A percentile compares a stretch with the other conserved stretches of the same genome.
Evolutionary conservation across 2,113 vertebrate genomes (phyloP).

Genomic region (Syrmaticus mikado): DNA sequence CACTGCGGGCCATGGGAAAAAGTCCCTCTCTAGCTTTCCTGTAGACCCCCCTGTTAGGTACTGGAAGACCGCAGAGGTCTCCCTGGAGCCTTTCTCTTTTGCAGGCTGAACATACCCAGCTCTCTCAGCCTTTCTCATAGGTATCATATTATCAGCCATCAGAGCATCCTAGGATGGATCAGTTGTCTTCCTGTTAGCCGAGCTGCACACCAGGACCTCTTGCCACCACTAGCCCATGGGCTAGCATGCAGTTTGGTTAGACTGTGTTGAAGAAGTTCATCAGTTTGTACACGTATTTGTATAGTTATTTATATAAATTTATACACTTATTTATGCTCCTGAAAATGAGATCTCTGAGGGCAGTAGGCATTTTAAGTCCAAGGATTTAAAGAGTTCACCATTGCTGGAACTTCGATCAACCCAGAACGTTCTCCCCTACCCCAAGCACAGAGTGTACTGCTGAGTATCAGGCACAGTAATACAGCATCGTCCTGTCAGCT

Average conservation of each 20-base stretch:
- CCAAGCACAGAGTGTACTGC: accelerated
- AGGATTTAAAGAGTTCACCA: neutral
- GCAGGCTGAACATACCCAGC: neutral
- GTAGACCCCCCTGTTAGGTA: neutral
- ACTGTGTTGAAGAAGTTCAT: neutral
- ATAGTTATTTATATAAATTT: neutral
- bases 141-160: neutral
- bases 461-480: neutral
- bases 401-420: neutral
- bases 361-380: neutral
- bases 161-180: neutral
- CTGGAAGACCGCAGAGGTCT: neutral
- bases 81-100: neutral
- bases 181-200: accelerated
- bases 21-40: neutral
- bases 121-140: neutral
- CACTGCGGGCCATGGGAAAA: neutral
- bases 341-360: neutral
- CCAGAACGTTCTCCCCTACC: neutral
- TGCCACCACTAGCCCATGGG: neutral
- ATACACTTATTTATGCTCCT: neutral
- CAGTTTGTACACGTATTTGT: neutral
- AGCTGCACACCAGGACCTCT: neutral
- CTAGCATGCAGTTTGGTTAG: neutral
- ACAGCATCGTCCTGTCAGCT: neutral